phyloP scores from a whole-genome alignment of 1,140 invertebrate species.

The Bombus confusus region DNA sequence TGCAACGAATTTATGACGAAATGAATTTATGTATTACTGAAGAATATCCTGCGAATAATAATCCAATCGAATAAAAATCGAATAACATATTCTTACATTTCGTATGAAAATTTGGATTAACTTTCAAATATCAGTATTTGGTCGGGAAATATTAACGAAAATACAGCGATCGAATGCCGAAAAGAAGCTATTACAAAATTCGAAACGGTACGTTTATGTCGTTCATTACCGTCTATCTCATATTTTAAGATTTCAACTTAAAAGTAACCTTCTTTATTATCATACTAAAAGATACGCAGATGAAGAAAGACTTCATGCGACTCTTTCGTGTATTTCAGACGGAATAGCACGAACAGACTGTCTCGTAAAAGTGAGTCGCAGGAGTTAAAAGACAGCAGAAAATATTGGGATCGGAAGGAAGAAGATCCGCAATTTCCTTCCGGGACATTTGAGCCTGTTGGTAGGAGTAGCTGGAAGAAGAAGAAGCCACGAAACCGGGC shows the following conservation, averaged over 20 bases:
- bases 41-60: neutral
- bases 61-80: neutral
- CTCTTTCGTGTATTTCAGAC: too few relatives aligned
- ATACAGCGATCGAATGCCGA: too few relatives aligned
- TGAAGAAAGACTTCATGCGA: too few relatives aligned
- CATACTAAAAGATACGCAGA: too few relatives aligned
- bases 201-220: too few relatives aligned
- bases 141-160: neutral
- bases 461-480: neutral
- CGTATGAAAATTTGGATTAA: too few relatives aligned
- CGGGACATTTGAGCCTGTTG: constrained; percentile 11
- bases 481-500: neutral
- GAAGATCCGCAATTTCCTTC: constrained; percentile 32
- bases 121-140: too few relatives aligned
- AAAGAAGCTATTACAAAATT: too few relatives aligned
- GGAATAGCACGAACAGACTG: neutral
- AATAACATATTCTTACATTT: neutral
- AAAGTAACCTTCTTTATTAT: too few relatives aligned
- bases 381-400: neutral
- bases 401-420: constrained; percentile 17
- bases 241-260: too few relatives aligned
- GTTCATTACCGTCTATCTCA: too few relatives aligned
- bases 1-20: neutral
- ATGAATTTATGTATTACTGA: neutral
- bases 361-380: neutral